Percentiles rank a stretch among this genome's conserved stretches.
Conservation (phyloP, 1,140 invertebrate genomes). For the Liolophura sinensis region DNA sequence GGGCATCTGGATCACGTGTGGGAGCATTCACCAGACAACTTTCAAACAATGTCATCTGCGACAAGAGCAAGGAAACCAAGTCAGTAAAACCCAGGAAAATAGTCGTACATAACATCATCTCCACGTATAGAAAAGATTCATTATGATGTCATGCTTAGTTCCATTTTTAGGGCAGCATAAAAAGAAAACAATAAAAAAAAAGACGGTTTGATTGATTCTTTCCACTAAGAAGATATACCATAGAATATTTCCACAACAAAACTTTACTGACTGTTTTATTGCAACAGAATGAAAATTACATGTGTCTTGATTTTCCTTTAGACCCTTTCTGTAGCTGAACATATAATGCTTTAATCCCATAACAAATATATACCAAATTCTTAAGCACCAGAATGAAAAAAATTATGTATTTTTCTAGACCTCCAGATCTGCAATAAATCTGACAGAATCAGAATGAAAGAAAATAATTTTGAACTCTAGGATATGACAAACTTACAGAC, state of each 20-base stretch:
- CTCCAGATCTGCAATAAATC: not conserved
- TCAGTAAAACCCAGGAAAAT: not conserved
- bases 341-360: not conserved
- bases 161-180: not conserved
- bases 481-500: constrained; percentile 21
- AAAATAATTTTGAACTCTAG: not conserved
- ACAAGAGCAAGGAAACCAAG: not conserved
- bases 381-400: not conserved
- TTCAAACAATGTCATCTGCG: constrained; percentile 26
- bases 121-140: not conserved
- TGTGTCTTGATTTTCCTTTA: too few relatives aligned
- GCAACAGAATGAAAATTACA: too few relatives aligned
- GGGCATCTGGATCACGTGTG: constrained; percentile 30
- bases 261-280: too few relatives aligned
- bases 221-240: not conserved
- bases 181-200: not conserved
- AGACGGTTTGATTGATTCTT: not conserved
- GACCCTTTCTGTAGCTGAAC: too few relatives aligned
- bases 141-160: not conserved
- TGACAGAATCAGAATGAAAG: not conserved
- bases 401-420: not conserved
- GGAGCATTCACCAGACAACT: constrained; percentile 29
- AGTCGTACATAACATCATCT: not conserved
- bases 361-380: not conserved
- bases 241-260: too few relatives aligned